Evolutionary conservation across 2,113 vertebrate genomes (phyloP).

Genomic region (Lampris incognitus): DNA sequence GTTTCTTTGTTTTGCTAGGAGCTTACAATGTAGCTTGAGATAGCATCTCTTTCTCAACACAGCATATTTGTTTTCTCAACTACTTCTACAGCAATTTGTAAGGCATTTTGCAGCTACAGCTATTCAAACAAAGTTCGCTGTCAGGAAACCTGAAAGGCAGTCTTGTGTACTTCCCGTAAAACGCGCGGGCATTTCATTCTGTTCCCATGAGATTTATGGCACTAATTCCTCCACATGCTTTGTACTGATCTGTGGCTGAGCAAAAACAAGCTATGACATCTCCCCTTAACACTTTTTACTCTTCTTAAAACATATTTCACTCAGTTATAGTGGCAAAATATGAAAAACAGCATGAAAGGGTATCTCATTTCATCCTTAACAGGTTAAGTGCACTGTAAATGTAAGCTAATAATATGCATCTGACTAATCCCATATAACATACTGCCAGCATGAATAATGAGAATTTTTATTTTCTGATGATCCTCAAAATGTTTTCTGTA

Average conservation of each 20-base stretch:
- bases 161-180: neutral
- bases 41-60: too few relatives aligned
- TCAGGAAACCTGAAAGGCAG: neutral
- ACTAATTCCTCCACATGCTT: neutral
- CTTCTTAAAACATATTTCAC: neutral
- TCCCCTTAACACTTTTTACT: neutral
- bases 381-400: conserved; percentile 55
- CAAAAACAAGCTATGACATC: conserved; percentile 3
- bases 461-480: conserved; percentile 52
- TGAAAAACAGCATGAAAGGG: too few relatives aligned
- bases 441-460: conserved; percentile 17
- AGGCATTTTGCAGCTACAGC: too few relatives aligned
- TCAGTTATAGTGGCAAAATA: neutral
- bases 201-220: neutral
- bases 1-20: too few relatives aligned
- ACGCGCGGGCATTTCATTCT: neutral
- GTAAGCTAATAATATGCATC: conserved; percentile 37
- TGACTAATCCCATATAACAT: conserved; percentile 15
- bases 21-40: too few relatives aligned
- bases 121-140: too few relatives aligned
- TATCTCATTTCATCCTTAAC: too few relatives aligned
- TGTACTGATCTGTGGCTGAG: neutral
- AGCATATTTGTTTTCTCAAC: too few relatives aligned
- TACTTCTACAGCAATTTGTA: neutral
- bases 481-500: conserved; percentile 53